Base-by-base conservation (phyloP, 2,113 vertebrate species). In the Alethe castanea region DNA sequence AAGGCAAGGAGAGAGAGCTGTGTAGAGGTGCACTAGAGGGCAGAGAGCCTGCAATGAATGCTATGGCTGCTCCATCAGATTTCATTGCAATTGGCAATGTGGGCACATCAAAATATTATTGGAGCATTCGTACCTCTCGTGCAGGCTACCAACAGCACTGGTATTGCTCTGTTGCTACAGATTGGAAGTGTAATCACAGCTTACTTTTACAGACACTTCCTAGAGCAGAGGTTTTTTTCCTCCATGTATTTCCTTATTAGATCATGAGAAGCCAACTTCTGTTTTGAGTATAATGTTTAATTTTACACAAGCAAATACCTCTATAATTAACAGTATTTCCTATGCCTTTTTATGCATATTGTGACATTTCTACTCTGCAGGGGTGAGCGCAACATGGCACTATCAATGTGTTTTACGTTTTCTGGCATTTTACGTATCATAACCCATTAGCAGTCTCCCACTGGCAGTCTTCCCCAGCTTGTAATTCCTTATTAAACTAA, bases 371-470 rank as follows among this genome's bases (percentile, higher is more conserved):
- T 74, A n/a, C 44, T 80, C 92, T 94, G 57, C 66, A 70, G 28
- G 59, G 42, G 19, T 80, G 67, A 92, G 56, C 6, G 6, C 59
- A 93, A 59, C 29, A 31, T 65, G 66, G 40, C 65, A 28, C 61
- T 85, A 35, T 44, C 53, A 29, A 42, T 23, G 53, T 72, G 40
- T 74, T 86, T 90, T 73, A 56, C 0, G 1, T 57, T 94, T 92
- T 85, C 74, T 93, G 90, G 50, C 54, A 81, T 95, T 90, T 94
- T 92, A 73, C 24, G 1, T 80, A 15, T 22, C 74, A 73, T 59
- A 77, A 91, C 50, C 66, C 62, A 44, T 88, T 95, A 91, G 50
- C 93, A 86, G 67, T 73, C 85, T 95, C 81, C 90, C 9, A 2
- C 25, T 86, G 71, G 50, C 25, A 52, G 47, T 88, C 74, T 86